Evolutionary conservation across 2,888 invertebrate species (phyloP), one percentile per base, ranked within the genome.

Genomic region (Calameuta filiformis): DNA sequence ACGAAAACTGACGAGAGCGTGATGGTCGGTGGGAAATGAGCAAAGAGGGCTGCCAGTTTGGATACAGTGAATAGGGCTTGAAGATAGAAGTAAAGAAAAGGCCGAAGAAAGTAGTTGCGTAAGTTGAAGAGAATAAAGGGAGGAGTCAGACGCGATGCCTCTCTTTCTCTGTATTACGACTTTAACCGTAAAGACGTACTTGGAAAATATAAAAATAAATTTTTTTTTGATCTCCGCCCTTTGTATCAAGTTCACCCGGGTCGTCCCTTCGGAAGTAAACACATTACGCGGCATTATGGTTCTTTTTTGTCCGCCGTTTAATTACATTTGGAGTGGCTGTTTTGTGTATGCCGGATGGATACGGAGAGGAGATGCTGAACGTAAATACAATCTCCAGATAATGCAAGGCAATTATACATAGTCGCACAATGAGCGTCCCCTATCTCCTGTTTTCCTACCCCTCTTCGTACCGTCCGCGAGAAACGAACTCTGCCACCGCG

Each of bases 391-490:
- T 77, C 71, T 76, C 34, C 76, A 75, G 79, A 79, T 79, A 79
- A 79, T 79, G 77, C 79, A 73, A 75, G 77, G 79, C 76, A 79
- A 79, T 79, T 79, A 79, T 79, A 79, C 79, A 74, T 76, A 77
- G 76, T 73, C 77, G 79, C 77, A 77, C 77, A 77, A 77, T 77
- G 77, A 77, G 77, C 75, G 71, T 77, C 77, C 71, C 71, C 34
- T 71, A 31, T 71, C 71, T 34, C 31, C 12, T 34, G 31, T 71
- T 31, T 34, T 3, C 9, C 71, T 30, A 0, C n/a, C 30, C 34
- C 34, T 12, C 31, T 12, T 12, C 15, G 75, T 69, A 40, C 56
- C 56, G 23, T 23, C 23, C 56, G 56, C 56, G 23, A 56, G 56
- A 77, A 77, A 68, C 73, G 35, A 56, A 75, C 40, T 68, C 73